A percentile compares a stretch with the other conserved stretches of the same genome.
phyloP scores from a whole-genome alignment of 2,888 invertebrate species.

The Cryptus viduatorius region DNA sequence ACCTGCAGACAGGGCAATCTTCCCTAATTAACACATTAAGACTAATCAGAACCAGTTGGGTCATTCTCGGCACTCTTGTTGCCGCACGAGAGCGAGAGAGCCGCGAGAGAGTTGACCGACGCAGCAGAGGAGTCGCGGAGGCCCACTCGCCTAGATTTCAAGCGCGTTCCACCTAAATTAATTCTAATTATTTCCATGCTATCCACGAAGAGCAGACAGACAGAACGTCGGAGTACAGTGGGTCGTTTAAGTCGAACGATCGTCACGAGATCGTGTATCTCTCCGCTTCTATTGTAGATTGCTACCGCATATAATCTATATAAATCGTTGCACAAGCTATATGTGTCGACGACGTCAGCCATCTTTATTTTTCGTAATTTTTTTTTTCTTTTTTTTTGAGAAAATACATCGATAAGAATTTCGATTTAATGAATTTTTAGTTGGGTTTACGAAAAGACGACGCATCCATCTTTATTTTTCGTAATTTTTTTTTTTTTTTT shows the following conservation, averaged over 20 bases:
- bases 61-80: conserved; percentile 75
- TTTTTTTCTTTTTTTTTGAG: too few species aligned
- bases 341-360: background rate
- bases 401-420: too few species aligned
- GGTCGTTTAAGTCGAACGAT: conserved; percentile 67
- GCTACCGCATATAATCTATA: conserved; percentile 17
- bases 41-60: conserved; percentile 83
- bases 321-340: background rate
- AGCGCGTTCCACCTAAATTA: conserved; percentile 82
- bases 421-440: background rate
- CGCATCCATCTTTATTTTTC: too few species aligned
- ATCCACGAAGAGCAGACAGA: conserved; percentile 34
- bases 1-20: conserved; percentile 80
- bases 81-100: conserved; percentile 44
- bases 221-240: conserved; percentile 69
- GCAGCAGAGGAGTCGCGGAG: conserved; percentile 67
- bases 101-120: conserved; percentile 22
- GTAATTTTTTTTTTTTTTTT: too few species aligned
- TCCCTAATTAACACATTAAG: conserved; percentile 84
- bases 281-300: conserved; percentile 5
- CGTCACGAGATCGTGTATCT: conserved; percentile 29
- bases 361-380: background rate
- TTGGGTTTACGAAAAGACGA: background rate
- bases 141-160: conserved; percentile 84
- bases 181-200: conserved; percentile 83